Evolutionary conservation across 1,140 invertebrate species (phyloP), one percentile per base, ranked within the genome.

Genomic region (Metopolophium dirhodum): DNA sequence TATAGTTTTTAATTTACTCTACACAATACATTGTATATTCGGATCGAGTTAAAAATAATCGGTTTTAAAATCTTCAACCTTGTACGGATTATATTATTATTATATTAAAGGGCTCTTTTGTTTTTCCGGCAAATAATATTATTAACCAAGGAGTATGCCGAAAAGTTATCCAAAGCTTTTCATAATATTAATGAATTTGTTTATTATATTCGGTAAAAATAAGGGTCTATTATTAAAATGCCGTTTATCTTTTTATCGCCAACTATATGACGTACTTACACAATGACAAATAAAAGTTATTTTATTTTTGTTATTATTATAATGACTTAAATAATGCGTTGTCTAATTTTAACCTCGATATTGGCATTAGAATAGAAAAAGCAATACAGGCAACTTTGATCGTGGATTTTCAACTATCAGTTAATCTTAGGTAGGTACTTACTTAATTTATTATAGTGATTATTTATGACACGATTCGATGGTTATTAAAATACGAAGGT

Each of bases 171-270:
- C 54, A 61, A 30, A 90, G 23, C 51, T 90, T 61, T 90, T 90
- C 88, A 61, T 61, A 57, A 90, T n/a, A 77, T 90, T 90, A 90
- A 90, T 90, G 88, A 61, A 90, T 30, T 37, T 49, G 30, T 6
- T 90, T 90, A 90, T 61, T 61, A 90, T 61, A 20, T 35, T 45
- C 8, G 88, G 23, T n/a, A 54, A 90, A 90, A 61, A 61, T 45
- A 90, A 90, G 51, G 37, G 37, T 30, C 23, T 61, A 90, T 90
- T 90, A 61, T 90, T 41, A 41, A 23, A 57, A 57, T n/a, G 61
- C 1, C 11, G 20, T 41, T 89, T 37, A 90, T 45, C 4, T 90
- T 41, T 90, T 61, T 61, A 90, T 90, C 88, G 41, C 51, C 20
- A 45, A 88, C 18, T 37, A 23, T 2, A 22, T 54, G n/a, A n/a